Conservation (phyloP, 2,113 vertebrate genomes). For the Siphamia tubifer region DNA sequence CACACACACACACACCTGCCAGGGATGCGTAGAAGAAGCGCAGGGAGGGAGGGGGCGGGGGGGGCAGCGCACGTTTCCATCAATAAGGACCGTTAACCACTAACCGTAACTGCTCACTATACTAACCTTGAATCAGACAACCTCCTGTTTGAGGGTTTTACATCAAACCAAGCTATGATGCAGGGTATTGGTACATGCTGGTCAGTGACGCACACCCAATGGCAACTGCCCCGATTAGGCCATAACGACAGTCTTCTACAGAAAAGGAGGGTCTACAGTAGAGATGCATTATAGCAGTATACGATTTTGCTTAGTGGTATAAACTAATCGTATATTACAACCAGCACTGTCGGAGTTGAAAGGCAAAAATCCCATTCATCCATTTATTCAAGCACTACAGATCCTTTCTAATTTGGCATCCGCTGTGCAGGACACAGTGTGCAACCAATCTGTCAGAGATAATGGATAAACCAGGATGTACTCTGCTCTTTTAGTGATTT, state of each 20-base stretch:
- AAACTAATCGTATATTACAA: not conserved
- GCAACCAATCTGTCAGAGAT: not conserved
- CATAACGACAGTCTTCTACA: not conserved
- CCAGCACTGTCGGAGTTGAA: not conserved
- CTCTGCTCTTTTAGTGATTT: not conserved
- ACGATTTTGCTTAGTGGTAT: too few relatives aligned
- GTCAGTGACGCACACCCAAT: slow-evolving; percentile 39
- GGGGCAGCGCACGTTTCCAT: too few relatives aligned
- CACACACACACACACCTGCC: too few relatives aligned
- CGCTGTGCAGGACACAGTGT: not conserved
- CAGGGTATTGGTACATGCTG: not conserved
- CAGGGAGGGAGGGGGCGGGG: too few relatives aligned
- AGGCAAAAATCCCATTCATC: slow-evolving; percentile 3
- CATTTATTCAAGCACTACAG: not conserved
- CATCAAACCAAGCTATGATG: not conserved
- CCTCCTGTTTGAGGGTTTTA: not conserved
- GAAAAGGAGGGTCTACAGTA: too few relatives aligned
- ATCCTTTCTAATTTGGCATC: not conserved
- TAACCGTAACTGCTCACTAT: not conserved
- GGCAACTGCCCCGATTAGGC: slow-evolving; percentile 1
- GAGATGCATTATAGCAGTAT: too few relatives aligned
- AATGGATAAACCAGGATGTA: not conserved
- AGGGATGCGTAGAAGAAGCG: slow-evolving; percentile 16
- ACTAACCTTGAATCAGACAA: not conserved
- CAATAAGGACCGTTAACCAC: slow-evolving; percentile 8